A percentile compares a stretch with the other conserved stretches of the same genome.
phyloP scores from a whole-genome alignment of 2,888 invertebrate species.

The Azorinus chamasolen region DNA sequence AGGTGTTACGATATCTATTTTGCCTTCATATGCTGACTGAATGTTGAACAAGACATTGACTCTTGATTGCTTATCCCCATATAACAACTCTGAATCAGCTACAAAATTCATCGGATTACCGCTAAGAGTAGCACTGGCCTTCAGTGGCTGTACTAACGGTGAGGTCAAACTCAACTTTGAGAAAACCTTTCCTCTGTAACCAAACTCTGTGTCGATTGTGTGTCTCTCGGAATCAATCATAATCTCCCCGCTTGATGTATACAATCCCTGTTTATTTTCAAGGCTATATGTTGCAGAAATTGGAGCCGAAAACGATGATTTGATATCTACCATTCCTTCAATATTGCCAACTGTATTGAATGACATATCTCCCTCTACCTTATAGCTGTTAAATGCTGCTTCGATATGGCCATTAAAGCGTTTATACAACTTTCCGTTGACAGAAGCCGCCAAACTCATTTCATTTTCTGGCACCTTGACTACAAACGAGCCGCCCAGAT shows the following conservation, averaged over 20 bases:
- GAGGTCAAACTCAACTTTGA: too few relatives aligned
- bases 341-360: not conserved
- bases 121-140: too few relatives aligned
- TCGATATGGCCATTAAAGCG: not conserved
- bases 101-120: too few relatives aligned
- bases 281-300: not conserved
- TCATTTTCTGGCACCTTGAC: not conserved
- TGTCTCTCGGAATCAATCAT: too few relatives aligned
- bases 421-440: not conserved
- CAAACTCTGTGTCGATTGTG: too few relatives aligned
- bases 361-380: not conserved
- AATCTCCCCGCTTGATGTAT: too few relatives aligned
- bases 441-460: not conserved
- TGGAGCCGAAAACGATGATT: not conserved
- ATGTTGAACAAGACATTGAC: slow-evolving; percentile 14
- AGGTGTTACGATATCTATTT: not conserved
- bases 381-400: not conserved
- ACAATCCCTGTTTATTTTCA: too few relatives aligned
- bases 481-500: too few relatives aligned
- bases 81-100: too few relatives aligned
- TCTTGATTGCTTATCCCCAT: not conserved
- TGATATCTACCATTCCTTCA: not conserved
- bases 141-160: too few relatives aligned
- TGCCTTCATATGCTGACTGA: slow-evolving; percentile 9
- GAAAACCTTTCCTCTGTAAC: too few relatives aligned